phyloP scores from a whole-genome alignment of 2,113 vertebrate species.

The Desmodus rotundus region DNA sequence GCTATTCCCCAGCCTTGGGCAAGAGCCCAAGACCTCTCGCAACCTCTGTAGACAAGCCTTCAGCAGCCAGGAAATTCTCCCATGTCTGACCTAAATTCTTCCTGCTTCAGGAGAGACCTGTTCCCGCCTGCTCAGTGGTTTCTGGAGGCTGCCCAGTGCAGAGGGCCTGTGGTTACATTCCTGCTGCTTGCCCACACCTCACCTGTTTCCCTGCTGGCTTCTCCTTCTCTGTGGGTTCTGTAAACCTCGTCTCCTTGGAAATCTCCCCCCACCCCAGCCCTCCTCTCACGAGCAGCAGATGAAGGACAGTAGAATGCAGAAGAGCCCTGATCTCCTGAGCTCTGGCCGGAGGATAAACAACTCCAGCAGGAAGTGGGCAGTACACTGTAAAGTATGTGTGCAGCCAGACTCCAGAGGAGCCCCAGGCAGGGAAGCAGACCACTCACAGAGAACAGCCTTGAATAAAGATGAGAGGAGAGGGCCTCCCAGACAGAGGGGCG shows the following conservation, averaged over 20 bases:
- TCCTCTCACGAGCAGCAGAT: background rate
- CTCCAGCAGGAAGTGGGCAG: conserved; percentile 51
- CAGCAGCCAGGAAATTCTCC: conserved; percentile 51
- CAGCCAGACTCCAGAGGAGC: conserved; percentile 20
- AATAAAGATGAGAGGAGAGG: background rate
- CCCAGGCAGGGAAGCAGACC: background rate
- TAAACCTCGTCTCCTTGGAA: background rate
- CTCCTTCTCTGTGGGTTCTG: background rate
- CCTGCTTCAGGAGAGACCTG: conserved; percentile 34
- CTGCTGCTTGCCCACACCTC: background rate
- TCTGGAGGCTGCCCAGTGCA: background rate
- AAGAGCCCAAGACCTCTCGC: conserved; percentile 32
- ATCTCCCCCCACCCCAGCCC: background rate
- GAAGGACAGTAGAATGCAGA: background rate
- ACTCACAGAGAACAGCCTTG: background rate
- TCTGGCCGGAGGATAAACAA: conserved; percentile 36
- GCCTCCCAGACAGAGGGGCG: background rate
- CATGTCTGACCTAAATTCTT: conserved; percentile 61
- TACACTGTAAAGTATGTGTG: conserved; percentile 42
- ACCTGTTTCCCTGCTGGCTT: conserved; percentile 27
- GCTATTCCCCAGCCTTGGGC: conserved; percentile 6
- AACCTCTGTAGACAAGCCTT: conserved; percentile 31
- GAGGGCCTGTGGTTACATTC: background rate
- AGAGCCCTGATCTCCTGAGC: conserved; percentile 22
- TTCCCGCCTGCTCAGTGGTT: background rate